Base-by-base conservation (phyloP, 2,888 invertebrate genomes). In the Candidula unifasciata region DNA sequence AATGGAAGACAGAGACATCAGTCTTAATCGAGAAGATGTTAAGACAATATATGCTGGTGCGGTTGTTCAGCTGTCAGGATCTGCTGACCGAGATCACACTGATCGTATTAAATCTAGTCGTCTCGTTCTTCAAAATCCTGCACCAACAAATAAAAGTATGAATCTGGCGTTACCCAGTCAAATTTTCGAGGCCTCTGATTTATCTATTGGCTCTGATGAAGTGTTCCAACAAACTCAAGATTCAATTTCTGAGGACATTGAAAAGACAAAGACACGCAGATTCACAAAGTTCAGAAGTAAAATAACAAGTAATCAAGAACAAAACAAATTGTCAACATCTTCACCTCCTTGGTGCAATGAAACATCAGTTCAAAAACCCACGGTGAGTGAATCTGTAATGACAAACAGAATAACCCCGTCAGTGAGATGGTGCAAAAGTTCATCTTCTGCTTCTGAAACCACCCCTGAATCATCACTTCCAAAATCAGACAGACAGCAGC, bases 1-100 rank as follows among this genome's bases (percentile, higher is more conserved):
- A 10, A 83, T 83, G 83, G 83, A 83, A 69, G 83, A 83, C 35
- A 77, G 83, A 35, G 83, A 83, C 60, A 33, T 18, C n/a, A 78
- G 69, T 24, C 69, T 83, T 5, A 54, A 35, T 1, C 13, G 33
- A 18, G 35, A 30, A n/a, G 54, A 82, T 10, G 76, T 64, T 33
- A 82, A 52, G 66, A 76, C 82, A 33, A 33, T 76, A 2, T n/a
- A 33, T 64, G 30, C 82, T 13, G 68, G 68, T 3, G 18, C n/a
- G 8, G 2, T 27, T 52, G 30, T 24, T 27, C 0, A 64, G 21
- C 13, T 44, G 27, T 37, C 35, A 68, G n/a, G 3, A 37, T 8
- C 0, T 35, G 16, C 3, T 44, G 44, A 13, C 13, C 8, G 44
- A 10, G 27, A 64, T 64, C 64, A 24, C 6, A 64, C 27, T 27